Base-by-base conservation (phyloP, 30 jellyfish, hydroid and myxozoan genomes). In the Turritopsis rubra region DNA sequence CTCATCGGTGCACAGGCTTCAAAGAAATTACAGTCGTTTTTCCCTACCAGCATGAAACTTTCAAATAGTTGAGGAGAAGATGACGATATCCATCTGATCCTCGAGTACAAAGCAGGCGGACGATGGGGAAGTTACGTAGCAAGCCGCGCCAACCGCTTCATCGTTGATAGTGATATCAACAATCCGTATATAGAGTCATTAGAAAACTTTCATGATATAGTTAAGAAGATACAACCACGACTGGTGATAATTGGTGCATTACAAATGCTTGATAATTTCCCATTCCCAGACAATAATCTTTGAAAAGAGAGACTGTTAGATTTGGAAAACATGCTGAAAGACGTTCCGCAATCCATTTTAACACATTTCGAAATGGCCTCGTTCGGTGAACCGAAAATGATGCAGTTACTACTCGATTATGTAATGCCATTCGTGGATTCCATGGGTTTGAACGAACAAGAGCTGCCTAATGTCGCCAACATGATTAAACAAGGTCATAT, bases 291-390 rank as follows among this genome's bases (percentile, higher is more conserved):
- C 54, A 88, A 84, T 7, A 90, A 91, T 21, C 95, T 87, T 73
- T 65, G 97, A 87, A 96, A 91, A 65, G 73, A 54, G 28, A 88
- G 97, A 23, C 79, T 91, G 96, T 73, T n/a, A 71, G 76, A 75
- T 18, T 26, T 91, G 86, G 88, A 73, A 71, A 94, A 91, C 25
- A 71, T 87, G 92, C 75, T 91, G 7, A 87, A 79, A 60, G 79
- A 80, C 71, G 29, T 79, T 19, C 85, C 93, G n/a, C 5, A 19
- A 5, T 21, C 89, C 1, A 83, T 66, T 27, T 94, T 81, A 13
- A 75, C 73, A 27, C 97, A 91, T 73, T 91, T 91, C 82, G 97
- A 91, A 75, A 91, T 91, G 97, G 97, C 97, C 23, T 91, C 97
- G 41, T 91, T 91, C 73, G 79, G 96, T 21, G 97, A 91, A 79